Base-by-base conservation (phyloP, 2,797 vertebrate species). In the Tiaroga cobitis region DNA sequence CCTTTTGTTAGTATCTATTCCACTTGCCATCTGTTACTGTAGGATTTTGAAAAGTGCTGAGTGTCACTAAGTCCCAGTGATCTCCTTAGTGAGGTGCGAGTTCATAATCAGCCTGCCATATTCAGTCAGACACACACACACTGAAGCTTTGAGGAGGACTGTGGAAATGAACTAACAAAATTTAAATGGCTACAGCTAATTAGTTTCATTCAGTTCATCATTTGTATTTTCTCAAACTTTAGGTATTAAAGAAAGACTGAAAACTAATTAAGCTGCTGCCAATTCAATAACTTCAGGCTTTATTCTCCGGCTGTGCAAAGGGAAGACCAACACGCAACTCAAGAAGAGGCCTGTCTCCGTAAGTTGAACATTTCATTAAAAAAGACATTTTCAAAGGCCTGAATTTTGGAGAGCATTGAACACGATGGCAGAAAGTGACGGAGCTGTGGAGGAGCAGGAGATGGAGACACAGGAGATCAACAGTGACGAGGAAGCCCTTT, bases 41-140 rank as follows among this genome's bases (percentile, higher is more conserved):
- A 89, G 93, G 93, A 95, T 95, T 95, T 94, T 73, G 1, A 76
- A 93, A 94, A 92, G 80, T 93, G 94, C 94, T 95, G 93, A 96
- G 92, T 91, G 84, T 87, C 85, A 78, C 86, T 90, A 95, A 95
- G 93, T 94, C 92, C 88, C 70, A 68, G 87, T 92, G 83, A 87
- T 91, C 88, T 86, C 89, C 91, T 94, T 94, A 94, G 91, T 70
- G 86, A 92, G 87, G 86, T 82, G 91, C 84, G 63, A 79, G 75
- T 69, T 79, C 10, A 49, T 83, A 92, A 88, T 88, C 87, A 87
- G 68, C 16, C 82, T 87, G 83, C 69, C 41, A 43, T 56, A 61
- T 85, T 61, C n/a, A 88, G 49, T 34, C 32, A 78, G 63, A 11
- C 80, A 63, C 78, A 70, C 39, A n/a, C 15, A 37, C n/a, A n/a